Percentiles rank a stretch among this genome's conserved stretches.
Evolutionary conservation across 2,888 invertebrate genomes (phyloP).

Genomic region (Neuroscelio doddi): DNA sequence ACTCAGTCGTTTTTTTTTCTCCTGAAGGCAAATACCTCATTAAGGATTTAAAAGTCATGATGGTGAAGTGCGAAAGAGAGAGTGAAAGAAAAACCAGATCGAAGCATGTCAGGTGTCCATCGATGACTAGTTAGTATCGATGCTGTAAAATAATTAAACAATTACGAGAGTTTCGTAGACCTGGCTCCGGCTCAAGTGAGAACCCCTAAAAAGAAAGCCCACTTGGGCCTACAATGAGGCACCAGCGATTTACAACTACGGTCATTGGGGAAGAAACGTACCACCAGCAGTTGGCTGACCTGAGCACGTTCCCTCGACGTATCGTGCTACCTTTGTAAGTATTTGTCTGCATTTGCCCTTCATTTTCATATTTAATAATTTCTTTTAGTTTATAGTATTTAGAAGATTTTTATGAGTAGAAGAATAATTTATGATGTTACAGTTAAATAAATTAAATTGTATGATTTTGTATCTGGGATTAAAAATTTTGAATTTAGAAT

Average conservation of each 20-base stretch:
- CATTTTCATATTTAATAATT: no score
- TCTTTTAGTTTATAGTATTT: no score
- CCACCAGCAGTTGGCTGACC: background rate
- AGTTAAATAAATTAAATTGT: no score
- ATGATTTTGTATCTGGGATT: no score
- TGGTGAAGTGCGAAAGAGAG: slow-evolving; percentile 25
- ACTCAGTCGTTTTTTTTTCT: no score
- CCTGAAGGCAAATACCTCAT: slow-evolving; percentile 29
- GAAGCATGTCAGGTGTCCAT: slow-evolving; percentile 28
- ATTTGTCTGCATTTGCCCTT: no score
- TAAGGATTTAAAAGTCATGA: slow-evolving; percentile 38
- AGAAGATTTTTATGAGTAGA: no score
- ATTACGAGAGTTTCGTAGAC: slow-evolving; percentile 17
- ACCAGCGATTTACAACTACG: slow-evolving; percentile 2
- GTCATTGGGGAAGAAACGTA: background rate
- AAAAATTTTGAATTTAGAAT: no score
- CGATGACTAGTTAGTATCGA: slow-evolving; percentile 18
- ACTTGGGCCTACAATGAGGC: background rate
- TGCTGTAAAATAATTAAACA: slow-evolving; percentile 44
- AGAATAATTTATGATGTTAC: no score
- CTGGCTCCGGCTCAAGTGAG: slow-evolving; percentile 17
- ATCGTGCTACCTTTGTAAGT: no score
- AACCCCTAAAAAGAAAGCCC: slow-evolving; percentile 21
- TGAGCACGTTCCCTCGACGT: no score
- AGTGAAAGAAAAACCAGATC: slow-evolving; percentile 17